Evolutionary conservation across 2,888 invertebrate species (phyloP).

Genomic region (Cephus pulcher): DNA sequence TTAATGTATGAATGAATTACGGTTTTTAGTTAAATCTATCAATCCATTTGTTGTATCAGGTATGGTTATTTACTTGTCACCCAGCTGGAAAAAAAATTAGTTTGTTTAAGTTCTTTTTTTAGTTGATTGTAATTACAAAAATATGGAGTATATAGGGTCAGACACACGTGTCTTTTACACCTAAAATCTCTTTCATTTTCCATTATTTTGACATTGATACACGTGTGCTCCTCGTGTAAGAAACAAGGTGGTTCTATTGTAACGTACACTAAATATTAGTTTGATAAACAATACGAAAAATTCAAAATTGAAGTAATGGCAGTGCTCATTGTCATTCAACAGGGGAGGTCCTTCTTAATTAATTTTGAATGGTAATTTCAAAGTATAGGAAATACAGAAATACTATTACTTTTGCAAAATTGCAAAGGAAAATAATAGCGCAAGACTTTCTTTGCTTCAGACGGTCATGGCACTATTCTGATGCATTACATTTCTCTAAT

Average conservation of each 20-base stretch:
- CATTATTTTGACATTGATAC: neutral
- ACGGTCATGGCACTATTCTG: no score
- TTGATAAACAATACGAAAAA: neutral
- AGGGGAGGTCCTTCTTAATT: neutral
- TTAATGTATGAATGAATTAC: slow-evolving; percentile 39
- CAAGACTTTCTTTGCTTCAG: neutral
- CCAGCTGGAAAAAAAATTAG: slow-evolving; percentile 35
- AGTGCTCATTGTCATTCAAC: neutral
- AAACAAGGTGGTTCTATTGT: neutral
- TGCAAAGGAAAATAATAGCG: neutral
- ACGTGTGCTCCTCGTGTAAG: neutral
- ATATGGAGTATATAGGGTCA: neutral
- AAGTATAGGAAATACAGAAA: neutral
- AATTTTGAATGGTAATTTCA: neutral
- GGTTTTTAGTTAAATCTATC: neutral
- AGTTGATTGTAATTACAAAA: neutral
- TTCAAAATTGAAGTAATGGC: neutral
- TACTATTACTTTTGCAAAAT: neutral
- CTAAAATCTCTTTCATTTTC: neutral
- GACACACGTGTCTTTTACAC: neutral
- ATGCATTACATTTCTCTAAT: neutral
- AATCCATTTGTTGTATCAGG: no score
- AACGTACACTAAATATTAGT: no score
- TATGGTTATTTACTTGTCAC: slow-evolving; percentile 52
- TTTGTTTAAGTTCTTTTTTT: slow-evolving; percentile 17